Evolutionary conservation across 1,140 invertebrate species (phyloP), one percentile per base, ranked within the genome.

Genomic region (Heliothis subflexa): DNA sequence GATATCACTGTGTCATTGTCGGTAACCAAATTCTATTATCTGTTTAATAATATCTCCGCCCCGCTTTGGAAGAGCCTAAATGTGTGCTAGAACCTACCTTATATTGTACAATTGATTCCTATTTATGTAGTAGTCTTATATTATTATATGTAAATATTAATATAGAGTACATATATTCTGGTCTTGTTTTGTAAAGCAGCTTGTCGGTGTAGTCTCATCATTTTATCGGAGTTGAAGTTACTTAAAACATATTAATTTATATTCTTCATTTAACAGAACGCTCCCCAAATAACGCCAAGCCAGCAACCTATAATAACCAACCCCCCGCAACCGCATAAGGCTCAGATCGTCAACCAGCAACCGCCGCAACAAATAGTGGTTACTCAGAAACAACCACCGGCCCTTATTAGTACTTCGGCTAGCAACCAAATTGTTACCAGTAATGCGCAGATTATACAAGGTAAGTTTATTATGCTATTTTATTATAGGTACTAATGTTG

Each of bases 281-380:
- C 94, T 5, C 88, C 94, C 1, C 94, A 95, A 86, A 86, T 95
- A 76, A 93, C 94, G 0, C 86, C 89, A 21, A 94, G 93, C 59
- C 94, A 95, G 82, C 94, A 95, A 83, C 93, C 94, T 10, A 91
- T 95, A 68, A 95, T 95, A 85, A 94, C 93, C 7, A 87, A 92
- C 0, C 93, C 93, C 77, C 94, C 94, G 11, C 94, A 95, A 84
- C 91, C 94, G 0, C 94, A 95, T 61, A 94, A 94, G 71, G 93
- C 94, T 2, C 93, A 94, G 82, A 88, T 95, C 13, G 88, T 93
- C 0, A 93, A 90, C 76, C 89, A 87, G 71, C 77, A 88, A 50
- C 86, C 84, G 66, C 33, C 84, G 12, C 92, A 94, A 75, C 93
- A 94, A 71, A 90, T 95, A 0, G 88, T 95, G 28, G 89, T 94